A percentile compares a stretch with the other conserved stretches of the same genome.
Evolutionary conservation across 2,888 invertebrate genomes (phyloP).

Genomic region (Pogonocherus hispidulus): DNA sequence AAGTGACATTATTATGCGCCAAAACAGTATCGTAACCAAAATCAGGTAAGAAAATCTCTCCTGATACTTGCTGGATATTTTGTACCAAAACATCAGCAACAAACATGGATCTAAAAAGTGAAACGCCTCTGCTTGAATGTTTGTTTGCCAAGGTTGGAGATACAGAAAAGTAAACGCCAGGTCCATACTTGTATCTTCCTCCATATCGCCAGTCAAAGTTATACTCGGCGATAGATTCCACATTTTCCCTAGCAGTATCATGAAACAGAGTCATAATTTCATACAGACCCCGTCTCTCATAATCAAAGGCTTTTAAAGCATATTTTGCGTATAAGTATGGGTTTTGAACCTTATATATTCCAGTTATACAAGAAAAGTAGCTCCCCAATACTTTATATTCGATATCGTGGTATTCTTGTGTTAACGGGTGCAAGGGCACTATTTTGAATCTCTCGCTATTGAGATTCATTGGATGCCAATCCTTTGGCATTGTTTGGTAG

Average conservation of each 20-base stretch:
- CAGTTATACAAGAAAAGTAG: constrained; percentile 35
- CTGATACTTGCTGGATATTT: constrained; percentile 39
- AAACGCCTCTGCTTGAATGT: constrained; percentile 52
- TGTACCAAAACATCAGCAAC: constrained; percentile 60
- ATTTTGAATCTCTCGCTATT: constrained; percentile 38
- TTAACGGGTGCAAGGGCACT: constrained; percentile 27
- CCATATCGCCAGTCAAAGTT: constrained; percentile 61
- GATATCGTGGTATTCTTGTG: constrained; percentile 37
- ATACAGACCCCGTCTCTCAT: constrained; percentile 44
- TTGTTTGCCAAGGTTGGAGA: constrained; percentile 54
- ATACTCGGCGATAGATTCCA: constrained; percentile 53
- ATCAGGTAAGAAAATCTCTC: constrained; percentile 53
- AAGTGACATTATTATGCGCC: constrained; percentile 56
- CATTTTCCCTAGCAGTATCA: constrained; percentile 54
- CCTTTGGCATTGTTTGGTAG: constrained; percentile 30
- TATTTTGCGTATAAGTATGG: constrained; percentile 56
- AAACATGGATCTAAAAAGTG: constrained; percentile 58
- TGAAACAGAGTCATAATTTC: constrained; percentile 52
- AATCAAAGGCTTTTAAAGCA: constrained; percentile 55
- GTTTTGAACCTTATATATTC: constrained; percentile 56
- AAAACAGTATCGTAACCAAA: constrained; percentile 58
- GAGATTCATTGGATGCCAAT: constrained; percentile 48
- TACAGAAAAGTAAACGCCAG: constrained; percentile 61
- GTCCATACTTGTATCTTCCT: constrained; percentile 57
- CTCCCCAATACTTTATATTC: constrained; percentile 18